phyloP scores from a whole-genome alignment of 53 echinoderm and acorn worm species.

The Holothuria scabra region DNA sequence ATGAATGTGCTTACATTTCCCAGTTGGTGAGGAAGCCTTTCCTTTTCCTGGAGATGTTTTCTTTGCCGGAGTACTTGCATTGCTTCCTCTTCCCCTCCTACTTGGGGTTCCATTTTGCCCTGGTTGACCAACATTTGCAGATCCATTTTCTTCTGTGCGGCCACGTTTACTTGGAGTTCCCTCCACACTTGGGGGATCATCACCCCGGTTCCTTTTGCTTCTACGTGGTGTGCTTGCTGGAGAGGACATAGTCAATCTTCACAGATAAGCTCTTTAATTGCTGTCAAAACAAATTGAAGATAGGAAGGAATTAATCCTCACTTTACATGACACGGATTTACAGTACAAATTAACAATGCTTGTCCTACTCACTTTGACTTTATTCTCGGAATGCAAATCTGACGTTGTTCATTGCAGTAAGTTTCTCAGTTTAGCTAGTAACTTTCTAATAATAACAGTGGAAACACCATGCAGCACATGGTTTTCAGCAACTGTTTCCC shows the following conservation, averaged over 20 bases:
- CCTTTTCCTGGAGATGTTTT: conserved; percentile 36
- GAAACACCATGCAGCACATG: too few relatives aligned
- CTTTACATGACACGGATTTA: too few relatives aligned
- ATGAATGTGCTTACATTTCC: conserved; percentile 22
- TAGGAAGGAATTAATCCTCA: too few relatives aligned
- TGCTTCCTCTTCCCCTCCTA: conserved; percentile 49
- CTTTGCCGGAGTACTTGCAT: conserved; percentile 60
- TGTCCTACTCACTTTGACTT: too few relatives aligned
- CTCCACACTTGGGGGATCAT: conserved; percentile 60
- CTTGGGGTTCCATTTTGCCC: conserved; percentile 71
- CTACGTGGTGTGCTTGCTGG: conserved; percentile 83
- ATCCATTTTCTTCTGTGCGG: conserved; percentile 55
- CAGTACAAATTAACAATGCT: too few relatives aligned
- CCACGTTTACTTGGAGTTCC: conserved; percentile 77
- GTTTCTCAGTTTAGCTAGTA: too few relatives aligned
- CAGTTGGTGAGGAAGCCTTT: conserved; percentile 20
- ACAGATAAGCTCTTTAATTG: too few relatives aligned
- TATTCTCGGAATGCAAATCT: too few relatives aligned
- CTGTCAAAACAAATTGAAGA: too few relatives aligned
- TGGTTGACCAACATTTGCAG: conserved; percentile 37
- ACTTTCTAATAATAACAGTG: too few relatives aligned
- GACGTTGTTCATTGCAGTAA: too few relatives aligned
- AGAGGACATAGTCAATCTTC: conserved; percentile 49
- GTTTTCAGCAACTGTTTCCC: too few relatives aligned
- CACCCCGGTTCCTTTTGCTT: conserved; percentile 82